Evolutionary conservation across 2,888 invertebrate species (phyloP).

Genomic region (Neelides folsomi): DNA sequence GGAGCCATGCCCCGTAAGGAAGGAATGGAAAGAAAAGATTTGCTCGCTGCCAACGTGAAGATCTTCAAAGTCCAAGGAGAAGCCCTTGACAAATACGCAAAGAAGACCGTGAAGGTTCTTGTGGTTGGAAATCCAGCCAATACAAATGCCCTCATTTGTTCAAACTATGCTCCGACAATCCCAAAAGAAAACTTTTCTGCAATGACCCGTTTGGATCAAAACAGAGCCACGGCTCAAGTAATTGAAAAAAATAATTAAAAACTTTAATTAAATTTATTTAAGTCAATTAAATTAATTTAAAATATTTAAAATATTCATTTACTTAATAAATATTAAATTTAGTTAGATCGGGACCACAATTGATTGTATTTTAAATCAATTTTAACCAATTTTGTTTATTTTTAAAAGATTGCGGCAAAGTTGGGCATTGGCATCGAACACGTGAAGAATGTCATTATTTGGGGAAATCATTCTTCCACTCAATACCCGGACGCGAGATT

Average conservation of each 20-base stretch:
- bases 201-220: constrained; percentile 96
- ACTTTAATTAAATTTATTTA: constrained; percentile 3
- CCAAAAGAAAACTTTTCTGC: constrained; percentile 93
- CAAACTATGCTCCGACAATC: constrained; percentile 89
- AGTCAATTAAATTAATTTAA: not conserved
- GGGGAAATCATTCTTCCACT: constrained; percentile 99
- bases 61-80: constrained; percentile 71
- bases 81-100: constrained; percentile 77
- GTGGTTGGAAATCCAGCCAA: constrained; percentile 99
- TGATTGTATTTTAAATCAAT: not conserved
- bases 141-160: constrained; percentile 91
- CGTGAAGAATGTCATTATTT: constrained; percentile 85
- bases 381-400: not conserved
- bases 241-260: no score
- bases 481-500: constrained; percentile 89
- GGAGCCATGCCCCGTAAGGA: constrained; percentile 95
- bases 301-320: no score
- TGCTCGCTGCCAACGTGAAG: constrained; percentile 91
- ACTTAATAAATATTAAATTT: not conserved
- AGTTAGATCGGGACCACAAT: not conserved
- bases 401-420: constrained; percentile 38
- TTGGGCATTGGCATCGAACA: constrained; percentile 49
- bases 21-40: constrained; percentile 98
- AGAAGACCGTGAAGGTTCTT: constrained; percentile 82
- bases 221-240: constrained; percentile 79